Percentiles rank a stretch among this genome's conserved stretches.
Evolutionary conservation across 2,113 vertebrate species (phyloP).

Genomic region (Micronycteris hirsuta): DNA sequence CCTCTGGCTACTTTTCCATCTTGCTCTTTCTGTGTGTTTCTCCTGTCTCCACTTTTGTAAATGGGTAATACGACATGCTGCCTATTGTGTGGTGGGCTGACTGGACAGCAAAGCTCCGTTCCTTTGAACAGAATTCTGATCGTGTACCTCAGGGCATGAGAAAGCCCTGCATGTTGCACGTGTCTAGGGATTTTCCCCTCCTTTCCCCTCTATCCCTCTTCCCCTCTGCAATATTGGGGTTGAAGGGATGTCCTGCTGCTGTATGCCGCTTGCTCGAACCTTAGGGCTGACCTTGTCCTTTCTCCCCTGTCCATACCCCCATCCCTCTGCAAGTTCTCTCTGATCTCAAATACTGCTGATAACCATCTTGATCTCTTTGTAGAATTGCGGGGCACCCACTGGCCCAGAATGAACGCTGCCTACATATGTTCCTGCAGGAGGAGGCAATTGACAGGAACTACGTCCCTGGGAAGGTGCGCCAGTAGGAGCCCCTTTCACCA

Average conservation of each 20-base stretch:
- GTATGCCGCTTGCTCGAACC: not conserved
- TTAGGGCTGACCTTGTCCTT: not conserved
- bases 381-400: conserved; percentile 98
- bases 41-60: conserved; percentile 3
- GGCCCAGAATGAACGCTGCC: conserved; percentile 99
- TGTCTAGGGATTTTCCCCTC: not conserved
- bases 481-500: conserved; percentile 85
- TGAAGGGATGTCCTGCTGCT: not conserved
- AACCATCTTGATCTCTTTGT: conserved; percentile 74
- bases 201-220: not conserved
- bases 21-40: not conserved
- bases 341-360: conserved; percentile 36
- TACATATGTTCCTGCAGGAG: conserved; percentile 99
- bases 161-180: not conserved
- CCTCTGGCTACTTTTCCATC: conserved; percentile 23
- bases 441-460: conserved; percentile 98
- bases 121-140: conserved; percentile 27
- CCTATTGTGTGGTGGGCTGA: not conserved
- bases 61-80: not conserved
- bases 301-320: not conserved
- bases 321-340: not conserved
- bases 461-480: conserved; percentile 98
- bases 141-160: not conserved
- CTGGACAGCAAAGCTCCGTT: not conserved
- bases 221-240: not conserved